phyloP scores from a whole-genome alignment of 2,797 vertebrate species.

The Sorex maritimensis region DNA sequence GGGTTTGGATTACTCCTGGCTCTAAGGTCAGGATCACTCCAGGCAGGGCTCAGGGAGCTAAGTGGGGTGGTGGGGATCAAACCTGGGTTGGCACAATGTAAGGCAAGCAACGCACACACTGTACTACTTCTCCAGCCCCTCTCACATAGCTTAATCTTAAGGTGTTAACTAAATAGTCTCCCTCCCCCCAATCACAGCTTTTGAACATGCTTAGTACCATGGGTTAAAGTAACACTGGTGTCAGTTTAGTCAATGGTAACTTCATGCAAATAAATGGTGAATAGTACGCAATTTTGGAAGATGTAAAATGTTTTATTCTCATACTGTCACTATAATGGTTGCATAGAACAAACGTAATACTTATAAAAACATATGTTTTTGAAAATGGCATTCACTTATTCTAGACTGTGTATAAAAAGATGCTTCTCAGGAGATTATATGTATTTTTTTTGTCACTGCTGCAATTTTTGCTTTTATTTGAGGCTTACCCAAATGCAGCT shows the following conservation, averaged over 20 bases:
- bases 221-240: neutral
- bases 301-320: neutral
- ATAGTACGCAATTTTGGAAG: constrained; percentile 16
- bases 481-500: constrained; percentile 21
- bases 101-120: too few species aligned
- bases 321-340: neutral
- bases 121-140: too few species aligned
- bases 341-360: constrained; percentile 5
- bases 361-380: neutral
- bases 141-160: too few species aligned
- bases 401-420: neutral
- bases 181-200: neutral
- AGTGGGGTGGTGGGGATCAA: too few species aligned
- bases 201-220: neutral
- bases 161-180: too few species aligned
- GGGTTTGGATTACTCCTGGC: too few species aligned
- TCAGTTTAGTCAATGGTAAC: neutral
- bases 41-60: too few species aligned
- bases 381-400: constrained; percentile 59
- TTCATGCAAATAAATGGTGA: constrained; percentile 19
- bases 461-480: constrained; percentile 48
- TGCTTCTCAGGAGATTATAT: neutral
- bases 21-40: too few species aligned
- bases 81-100: neutral
- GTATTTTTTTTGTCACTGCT: neutral